Percentiles rank a stretch among this genome's conserved stretches.
These are phyloP conservation scores for Triops cancriformis DNA, from an alignment of 1,140 invertebrate genomes.

Conservation along the genomic window DNA sequence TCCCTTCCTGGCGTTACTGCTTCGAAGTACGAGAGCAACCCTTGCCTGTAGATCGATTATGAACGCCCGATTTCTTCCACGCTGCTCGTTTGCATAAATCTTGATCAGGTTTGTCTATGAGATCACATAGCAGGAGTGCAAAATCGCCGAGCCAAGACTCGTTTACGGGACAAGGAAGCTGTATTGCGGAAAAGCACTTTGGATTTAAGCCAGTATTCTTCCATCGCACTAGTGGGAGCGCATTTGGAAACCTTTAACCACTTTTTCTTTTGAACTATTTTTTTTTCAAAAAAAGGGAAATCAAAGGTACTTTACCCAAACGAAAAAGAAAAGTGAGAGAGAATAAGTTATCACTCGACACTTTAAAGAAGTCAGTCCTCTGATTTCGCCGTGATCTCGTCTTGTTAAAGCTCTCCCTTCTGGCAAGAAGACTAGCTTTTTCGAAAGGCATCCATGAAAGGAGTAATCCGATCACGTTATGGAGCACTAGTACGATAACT, in stretches of 20 bases:
- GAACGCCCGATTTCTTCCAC: background rate
- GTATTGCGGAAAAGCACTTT: background rate
- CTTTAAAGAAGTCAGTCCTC: too few species aligned
- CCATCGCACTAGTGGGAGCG: background rate
- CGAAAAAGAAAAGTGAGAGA: too few species aligned
- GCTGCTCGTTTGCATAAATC: background rate
- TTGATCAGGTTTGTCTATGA: background rate
- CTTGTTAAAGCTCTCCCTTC: too few species aligned
- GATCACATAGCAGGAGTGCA: background rate
- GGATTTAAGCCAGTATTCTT: conserved; percentile 1
- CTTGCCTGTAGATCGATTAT: background rate
- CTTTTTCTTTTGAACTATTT: background rate
- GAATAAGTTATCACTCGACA: too few species aligned
- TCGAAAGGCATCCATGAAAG: too few species aligned
- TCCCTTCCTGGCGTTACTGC: background rate
- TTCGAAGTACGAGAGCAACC: background rate
- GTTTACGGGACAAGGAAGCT: background rate
- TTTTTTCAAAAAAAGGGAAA: background rate
- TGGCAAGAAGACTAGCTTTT: too few species aligned
- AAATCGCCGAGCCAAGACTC: background rate
- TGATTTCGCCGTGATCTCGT: too few species aligned
- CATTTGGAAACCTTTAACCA: background rate
- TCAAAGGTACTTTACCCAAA: background rate
- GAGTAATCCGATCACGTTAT: too few species aligned
- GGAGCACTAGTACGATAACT: too few species aligned